Evolutionary conservation across 2,797 vertebrate genomes (phyloP).

Genomic region (Synaphobranchus kaupii): DNA sequence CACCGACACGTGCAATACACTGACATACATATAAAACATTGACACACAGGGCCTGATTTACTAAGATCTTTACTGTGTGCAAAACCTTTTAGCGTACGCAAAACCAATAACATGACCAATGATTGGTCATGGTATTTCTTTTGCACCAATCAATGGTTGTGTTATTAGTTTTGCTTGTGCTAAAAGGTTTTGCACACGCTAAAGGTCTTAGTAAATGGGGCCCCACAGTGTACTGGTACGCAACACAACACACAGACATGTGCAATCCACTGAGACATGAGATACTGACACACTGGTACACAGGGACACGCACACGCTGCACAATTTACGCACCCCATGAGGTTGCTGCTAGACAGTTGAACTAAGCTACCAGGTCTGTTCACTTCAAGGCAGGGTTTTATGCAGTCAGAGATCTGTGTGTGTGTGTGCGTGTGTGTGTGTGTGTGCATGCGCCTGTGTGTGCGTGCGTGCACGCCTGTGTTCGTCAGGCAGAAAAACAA

Average conservation of each 20-base stretch:
- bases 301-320: neutral
- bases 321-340: neutral
- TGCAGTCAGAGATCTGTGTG: neutral
- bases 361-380: neutral
- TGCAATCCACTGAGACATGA: neutral
- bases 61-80: too few relatives aligned
- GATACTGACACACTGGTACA: neutral
- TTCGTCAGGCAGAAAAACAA: neutral
- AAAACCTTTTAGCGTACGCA: too few relatives aligned
- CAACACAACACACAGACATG: neutral
- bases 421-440: slow-evolving; percentile 25
- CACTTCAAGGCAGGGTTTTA: neutral
- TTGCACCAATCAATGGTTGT: too few relatives aligned
- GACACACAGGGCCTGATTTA: neutral
- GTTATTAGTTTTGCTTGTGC: too few relatives aligned
- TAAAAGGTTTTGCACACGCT: too few relatives aligned
- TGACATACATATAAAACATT: neutral
- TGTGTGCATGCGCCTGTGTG: slow-evolving; percentile 25
- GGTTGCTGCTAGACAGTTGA: neutral
- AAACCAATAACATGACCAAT: too few relatives aligned
- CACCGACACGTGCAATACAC: neutral
- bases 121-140: too few relatives aligned
- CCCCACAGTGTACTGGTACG: too few relatives aligned
- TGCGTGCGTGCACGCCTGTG: slow-evolving; percentile 25
- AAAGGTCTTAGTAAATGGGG: too few relatives aligned